A percentile compares a stretch with the other conserved stretches of the same genome.
These are phyloP conservation scores for Melieria picta DNA, from an alignment of 2,888 invertebrate species.

Conservation along the genomic window DNA sequence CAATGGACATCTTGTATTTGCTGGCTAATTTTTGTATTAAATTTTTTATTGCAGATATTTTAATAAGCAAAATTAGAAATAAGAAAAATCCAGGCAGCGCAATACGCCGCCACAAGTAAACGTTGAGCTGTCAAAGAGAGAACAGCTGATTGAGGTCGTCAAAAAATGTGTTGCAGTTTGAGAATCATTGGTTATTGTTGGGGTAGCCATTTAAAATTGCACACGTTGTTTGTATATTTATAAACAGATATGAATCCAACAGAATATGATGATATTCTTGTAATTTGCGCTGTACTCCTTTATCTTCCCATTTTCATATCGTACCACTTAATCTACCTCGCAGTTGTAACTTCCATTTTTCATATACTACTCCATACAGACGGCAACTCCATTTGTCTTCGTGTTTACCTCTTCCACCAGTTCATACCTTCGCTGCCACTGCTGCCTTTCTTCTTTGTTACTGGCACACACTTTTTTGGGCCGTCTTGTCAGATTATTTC, in stretches of 20 bases:
- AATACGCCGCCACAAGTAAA: conserved; percentile 13
- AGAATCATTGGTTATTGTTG: background rate
- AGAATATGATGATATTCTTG: too few species aligned
- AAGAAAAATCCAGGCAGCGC: background rate
- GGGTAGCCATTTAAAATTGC: too few species aligned
- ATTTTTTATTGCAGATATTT: background rate
- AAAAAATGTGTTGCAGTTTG: background rate
- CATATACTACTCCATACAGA: background rate
- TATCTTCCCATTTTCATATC: too few species aligned
- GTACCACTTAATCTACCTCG: too few species aligned
- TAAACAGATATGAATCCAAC: too few species aligned
- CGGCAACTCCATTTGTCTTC: background rate
- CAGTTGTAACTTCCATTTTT: too few species aligned
- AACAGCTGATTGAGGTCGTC: background rate
- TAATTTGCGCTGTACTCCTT: too few species aligned
- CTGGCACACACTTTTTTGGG: too few species aligned
- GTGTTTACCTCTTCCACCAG: background rate
- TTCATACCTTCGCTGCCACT: background rate
- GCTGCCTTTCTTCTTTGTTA: background rate
- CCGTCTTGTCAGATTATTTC: conserved; percentile 14
- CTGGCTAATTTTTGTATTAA: background rate
- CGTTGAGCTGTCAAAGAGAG: conserved; percentile 17
- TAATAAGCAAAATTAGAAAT: background rate
- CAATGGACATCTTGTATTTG: conserved; percentile 23
- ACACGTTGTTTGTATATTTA: too few species aligned